Percentiles rank a stretch among this genome's conserved stretches.
Conservation (phyloP, 2,797 vertebrate genomes). For the Sarcoramphus papa region DNA sequence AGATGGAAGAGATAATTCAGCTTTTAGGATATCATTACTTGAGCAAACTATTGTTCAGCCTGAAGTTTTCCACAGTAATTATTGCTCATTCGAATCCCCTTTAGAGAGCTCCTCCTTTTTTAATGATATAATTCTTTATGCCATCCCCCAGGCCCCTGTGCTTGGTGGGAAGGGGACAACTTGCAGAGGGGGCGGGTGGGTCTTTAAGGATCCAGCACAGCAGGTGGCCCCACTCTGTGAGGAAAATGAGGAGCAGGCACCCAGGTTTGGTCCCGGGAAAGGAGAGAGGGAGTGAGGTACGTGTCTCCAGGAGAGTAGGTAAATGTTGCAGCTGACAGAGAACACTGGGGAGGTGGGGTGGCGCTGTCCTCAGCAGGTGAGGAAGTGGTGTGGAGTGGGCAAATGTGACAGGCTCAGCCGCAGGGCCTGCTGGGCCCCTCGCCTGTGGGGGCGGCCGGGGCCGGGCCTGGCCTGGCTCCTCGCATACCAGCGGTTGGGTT, state of each 20-base stretch:
- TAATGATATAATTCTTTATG: not conserved
- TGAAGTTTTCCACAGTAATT: not conserved
- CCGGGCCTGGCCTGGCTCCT: rapidly evolving
- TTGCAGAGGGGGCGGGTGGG: rapidly evolving
- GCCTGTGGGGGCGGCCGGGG: rapidly evolving
- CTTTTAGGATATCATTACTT: not conserved
- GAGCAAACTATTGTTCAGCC: not conserved
- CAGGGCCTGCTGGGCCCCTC: rapidly evolving
- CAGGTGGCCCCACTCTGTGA: rapidly evolving
- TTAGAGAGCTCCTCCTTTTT: not conserved
- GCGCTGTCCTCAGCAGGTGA: rapidly evolving
- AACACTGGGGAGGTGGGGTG: rapidly evolving
- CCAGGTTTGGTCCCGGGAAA: rapidly evolving
- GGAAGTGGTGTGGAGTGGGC: rapidly evolving
- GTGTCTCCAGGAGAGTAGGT: rapidly evolving
- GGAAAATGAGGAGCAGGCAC: not conserved
- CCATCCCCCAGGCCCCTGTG: rapidly evolving
- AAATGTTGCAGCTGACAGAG: rapidly evolving
- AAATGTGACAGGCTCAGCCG: rapidly evolving
- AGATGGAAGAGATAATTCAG: not conserved
- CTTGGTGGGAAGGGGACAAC: rapidly evolving
- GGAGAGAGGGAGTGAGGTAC: rapidly evolving
- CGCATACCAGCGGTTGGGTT: rapidly evolving
- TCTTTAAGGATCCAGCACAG: no score
- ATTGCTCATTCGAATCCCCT: not conserved